A percentile compares a stretch with the other conserved stretches of the same genome.
Evolutionary conservation across 2,888 invertebrate genomes (phyloP).

Genomic region (Onthophagus sagittarius): DNA sequence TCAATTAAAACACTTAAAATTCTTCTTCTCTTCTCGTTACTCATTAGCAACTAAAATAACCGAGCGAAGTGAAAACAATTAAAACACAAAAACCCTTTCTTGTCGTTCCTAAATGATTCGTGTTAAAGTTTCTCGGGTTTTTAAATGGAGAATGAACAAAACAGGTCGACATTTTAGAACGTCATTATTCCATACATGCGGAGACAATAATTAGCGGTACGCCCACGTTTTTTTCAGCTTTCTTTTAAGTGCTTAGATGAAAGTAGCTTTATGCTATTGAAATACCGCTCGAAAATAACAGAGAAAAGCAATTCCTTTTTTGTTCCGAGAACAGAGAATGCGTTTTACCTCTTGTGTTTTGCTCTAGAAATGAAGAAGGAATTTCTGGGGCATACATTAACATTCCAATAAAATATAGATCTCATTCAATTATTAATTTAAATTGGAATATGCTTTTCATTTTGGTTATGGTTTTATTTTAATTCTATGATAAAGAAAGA

Average conservation of each 20-base stretch:
- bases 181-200: background rate
- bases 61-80: background rate
- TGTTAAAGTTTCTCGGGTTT: background rate
- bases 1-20: too few relatives aligned
- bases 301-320: background rate
- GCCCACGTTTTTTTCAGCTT: background rate
- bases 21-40: too few relatives aligned
- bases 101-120: background rate
- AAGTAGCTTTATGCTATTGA: background rate
- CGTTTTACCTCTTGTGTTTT: background rate
- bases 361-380: background rate
- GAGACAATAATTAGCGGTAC: constrained; percentile 1
- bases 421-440: background rate
- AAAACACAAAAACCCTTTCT: background rate
- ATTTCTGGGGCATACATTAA: background rate
- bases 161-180: background rate
- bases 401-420: background rate
- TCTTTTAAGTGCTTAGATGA: background rate
- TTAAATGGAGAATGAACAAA: background rate
- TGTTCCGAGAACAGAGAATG: background rate
- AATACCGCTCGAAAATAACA: background rate
- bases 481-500: background rate
- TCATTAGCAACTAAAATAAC: too few relatives aligned
- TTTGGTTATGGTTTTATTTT: background rate
- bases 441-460: background rate